Evolutionary conservation across 2,888 invertebrate genomes (phyloP), one percentile per base, ranked within the genome.

Genomic region (Diabrotica balteata): DNA sequence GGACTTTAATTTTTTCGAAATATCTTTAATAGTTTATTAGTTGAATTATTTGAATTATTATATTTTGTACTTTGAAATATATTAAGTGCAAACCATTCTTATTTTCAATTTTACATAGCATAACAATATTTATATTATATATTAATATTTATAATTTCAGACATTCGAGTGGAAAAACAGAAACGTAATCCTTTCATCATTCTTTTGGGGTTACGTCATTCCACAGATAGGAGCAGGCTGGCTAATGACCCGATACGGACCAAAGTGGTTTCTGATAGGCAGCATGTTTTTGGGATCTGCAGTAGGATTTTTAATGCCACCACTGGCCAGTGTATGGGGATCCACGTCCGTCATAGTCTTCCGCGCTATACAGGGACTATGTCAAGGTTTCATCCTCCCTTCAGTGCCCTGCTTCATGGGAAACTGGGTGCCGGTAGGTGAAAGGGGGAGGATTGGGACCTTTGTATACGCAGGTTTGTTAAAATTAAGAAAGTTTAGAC

Each of bases 121-220:
- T n/a, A n/a, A n/a, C n/a, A n/a, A n/a, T n/a, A n/a, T n/a, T n/a
- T n/a, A n/a, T n/a, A n/a, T n/a, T n/a, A n/a, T n/a, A n/a, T 17
- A 17, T 1, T 17, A 17, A 17, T 17, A 17, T 17, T 17, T 17
- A 17, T 17, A 17, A 53, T 61, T 61, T 52, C 45, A 61, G 61
- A 61, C 61, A 0, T 65, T 46, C 11, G 32, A 59, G 10, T 65
- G 59, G 52, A 59, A 59, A 17, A 80, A 86, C 63, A 76, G 82
- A 7, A 86, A 87, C 7, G 77, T 89, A 64, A 86, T 93, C 44
- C 83, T 92, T 6, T 91, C 91, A 9, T 90, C 93, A 0, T 93
- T 93, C 82, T 92, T 93, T 82, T 91, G 92, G 91, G 93, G 93
- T 2, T 93, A 93, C 79, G 86, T 91, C 3, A 72, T 90, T 2